phyloP scores from a whole-genome alignment of 2,888 invertebrate genomes.

The Metalampra italica region DNA sequence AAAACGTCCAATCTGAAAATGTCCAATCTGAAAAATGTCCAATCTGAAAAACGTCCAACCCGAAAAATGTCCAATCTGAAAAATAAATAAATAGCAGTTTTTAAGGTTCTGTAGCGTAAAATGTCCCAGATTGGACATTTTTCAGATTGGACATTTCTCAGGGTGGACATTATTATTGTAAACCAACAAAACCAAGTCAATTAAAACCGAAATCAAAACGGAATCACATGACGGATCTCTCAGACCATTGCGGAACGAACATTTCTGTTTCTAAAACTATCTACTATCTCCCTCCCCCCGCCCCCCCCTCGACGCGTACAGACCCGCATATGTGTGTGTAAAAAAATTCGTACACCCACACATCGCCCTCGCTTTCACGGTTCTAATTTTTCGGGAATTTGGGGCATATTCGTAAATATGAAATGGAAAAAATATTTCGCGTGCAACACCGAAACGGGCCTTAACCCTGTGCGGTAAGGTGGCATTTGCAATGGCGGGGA shows the following conservation, averaged over 20 bases:
- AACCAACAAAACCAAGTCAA: constrained; percentile 1
- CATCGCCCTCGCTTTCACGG: constrained; percentile 69
- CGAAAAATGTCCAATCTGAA: no score
- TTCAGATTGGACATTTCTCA: no score
- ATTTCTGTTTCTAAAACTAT: constrained; percentile 75
- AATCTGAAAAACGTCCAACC: no score
- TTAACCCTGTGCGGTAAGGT: constrained; percentile 34
- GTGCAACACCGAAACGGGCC: constrained; percentile 38
- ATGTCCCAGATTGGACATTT: no score
- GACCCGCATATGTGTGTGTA: constrained; percentile 44
- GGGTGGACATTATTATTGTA: no score
- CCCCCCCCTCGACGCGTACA: constrained; percentile 26
- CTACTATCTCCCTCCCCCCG: constrained; percentile 51
- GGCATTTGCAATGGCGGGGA: constrained; percentile 31
- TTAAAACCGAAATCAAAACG: constrained; percentile 30
- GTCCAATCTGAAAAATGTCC: no score
- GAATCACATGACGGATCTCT: constrained; percentile 35
- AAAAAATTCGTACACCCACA: constrained; percentile 54
- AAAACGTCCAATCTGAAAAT: no score
- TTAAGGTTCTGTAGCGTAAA: no score
- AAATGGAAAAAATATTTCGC: constrained; percentile 79
- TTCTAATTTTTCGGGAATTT: constrained; percentile 80
- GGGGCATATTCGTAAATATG: constrained; percentile 80
- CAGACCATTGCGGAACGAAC: constrained; percentile 21
- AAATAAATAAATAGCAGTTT: no score